Evolutionary conservation across 2,888 invertebrate genomes (phyloP), one percentile per base, ranked within the genome.

Genomic region (Mythimna lalbum): DNA sequence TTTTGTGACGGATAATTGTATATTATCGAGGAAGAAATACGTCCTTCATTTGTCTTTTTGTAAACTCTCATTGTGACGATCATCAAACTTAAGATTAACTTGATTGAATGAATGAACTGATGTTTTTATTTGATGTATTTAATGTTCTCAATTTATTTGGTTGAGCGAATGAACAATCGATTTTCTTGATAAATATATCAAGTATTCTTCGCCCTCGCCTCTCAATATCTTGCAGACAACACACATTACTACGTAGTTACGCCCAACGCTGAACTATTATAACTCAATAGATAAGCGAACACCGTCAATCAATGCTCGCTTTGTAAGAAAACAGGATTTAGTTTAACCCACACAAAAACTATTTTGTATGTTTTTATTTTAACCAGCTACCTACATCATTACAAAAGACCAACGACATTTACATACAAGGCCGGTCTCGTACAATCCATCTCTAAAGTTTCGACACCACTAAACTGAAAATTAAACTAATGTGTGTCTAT

Each of bases 371-470:
- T 53, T 39, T 65, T 39, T n/a, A 57, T 27, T 52, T 33, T 0
- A 27, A 4, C n/a, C n/a, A 36, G 61, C 61, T 69, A 68, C 63
- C 64, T 75, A 57, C 27, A 80, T 14, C 6, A 59, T 80, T 64
- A 57, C 77, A 49, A 81, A 66, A 81, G 36, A 63, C 7, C 23
- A 63, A 63, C 47, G 60, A 81, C 67, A 78, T 75, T 79, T 63
- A n/a, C 19, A n/a, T 9, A 57, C 75, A 75, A 79, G 75, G 71
- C 53, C 73, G 55, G 9, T 69, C 65, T 43, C 63, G 53, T 60
- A 78, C 67, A 73, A 73, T 67, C 65, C 78, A 56, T 67, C 82
- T 64, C 23, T 9, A 12, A 80, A 27, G 68, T 82, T 80, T 78
- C 80, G 21, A 50, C 69, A 82, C 4, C n/a, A 21, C 59, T 39